Evolutionary conservation across 2,888 invertebrate genomes (phyloP).

Genomic region (Drosophila paramelanica): DNA sequence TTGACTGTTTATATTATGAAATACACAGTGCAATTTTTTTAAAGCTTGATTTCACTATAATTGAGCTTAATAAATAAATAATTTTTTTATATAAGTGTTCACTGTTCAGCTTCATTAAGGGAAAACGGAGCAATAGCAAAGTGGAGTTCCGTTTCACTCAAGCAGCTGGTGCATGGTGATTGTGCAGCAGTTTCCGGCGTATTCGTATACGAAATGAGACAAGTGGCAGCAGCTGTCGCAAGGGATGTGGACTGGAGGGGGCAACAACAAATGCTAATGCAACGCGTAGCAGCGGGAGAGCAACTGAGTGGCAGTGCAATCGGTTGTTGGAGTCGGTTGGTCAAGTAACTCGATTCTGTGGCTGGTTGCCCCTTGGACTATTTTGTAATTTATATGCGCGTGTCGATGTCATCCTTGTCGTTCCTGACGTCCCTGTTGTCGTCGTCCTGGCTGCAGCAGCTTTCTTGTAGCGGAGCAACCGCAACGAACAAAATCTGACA

Average conservation of each 20-base stretch:
- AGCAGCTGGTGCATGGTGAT: conserved; percentile 31
- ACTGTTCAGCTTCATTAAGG: conserved; percentile 55
- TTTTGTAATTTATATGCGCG: conserved; percentile 68
- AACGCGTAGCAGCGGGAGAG: conserved; percentile 26
- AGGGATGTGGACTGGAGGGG: background rate
- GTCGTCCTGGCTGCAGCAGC: conserved; percentile 15
- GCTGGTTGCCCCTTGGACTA: conserved; percentile 46
- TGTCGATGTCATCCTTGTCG: conserved; percentile 34
- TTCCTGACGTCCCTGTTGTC: conserved; percentile 10
- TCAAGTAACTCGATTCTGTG: conserved; percentile 55
- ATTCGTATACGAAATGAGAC: conserved; percentile 50
- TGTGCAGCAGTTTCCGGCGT: conserved; percentile 34
- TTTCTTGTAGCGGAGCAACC: conserved; percentile 40
- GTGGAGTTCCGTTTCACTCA: conserved; percentile 16
- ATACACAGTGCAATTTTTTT: too few species aligned
- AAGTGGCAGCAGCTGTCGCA: conserved; percentile 54
- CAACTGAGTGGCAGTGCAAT: conserved; percentile 34
- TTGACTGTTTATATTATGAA: too few species aligned
- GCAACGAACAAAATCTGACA: conserved; percentile 80
- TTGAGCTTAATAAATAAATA: too few species aligned
- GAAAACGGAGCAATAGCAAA: conserved; percentile 29
- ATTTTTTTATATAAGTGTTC: background rate
- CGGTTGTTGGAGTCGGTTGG: conserved; percentile 29
- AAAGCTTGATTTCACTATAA: too few species aligned
- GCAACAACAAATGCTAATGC: conserved; percentile 42